These are phyloP conservation scores for Standfussiana lucernea DNA, from an alignment of 2,888 invertebrate genomes.

Conservation along the genomic window DNA sequence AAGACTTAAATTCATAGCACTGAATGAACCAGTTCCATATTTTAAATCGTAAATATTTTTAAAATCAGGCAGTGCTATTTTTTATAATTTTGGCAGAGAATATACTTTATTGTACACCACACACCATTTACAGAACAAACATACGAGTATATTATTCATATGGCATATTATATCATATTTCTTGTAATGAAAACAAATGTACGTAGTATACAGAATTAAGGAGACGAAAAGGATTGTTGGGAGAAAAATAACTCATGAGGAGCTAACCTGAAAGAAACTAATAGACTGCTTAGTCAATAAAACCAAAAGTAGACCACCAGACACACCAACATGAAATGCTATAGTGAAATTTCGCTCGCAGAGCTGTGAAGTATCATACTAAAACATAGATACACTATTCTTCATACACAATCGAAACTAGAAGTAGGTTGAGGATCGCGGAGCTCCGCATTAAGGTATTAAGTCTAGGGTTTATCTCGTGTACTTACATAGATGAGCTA, in stretches of 20 bases:
- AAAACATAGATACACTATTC: background rate
- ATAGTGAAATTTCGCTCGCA: background rate
- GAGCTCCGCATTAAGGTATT: constrained; percentile 26
- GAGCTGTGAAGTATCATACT: background rate
- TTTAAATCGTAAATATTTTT: background rate
- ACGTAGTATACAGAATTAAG: background rate
- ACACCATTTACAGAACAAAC: no score
- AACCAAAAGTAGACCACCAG: background rate
- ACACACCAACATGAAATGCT: background rate
- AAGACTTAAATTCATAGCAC: background rate
- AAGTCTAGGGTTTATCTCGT: constrained; percentile 18
- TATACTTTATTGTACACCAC: no score
- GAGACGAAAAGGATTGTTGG: background rate
- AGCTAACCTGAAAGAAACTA: background rate
- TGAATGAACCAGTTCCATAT: constrained; percentile 3
- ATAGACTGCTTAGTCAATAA: background rate
- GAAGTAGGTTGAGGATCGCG: constrained; percentile 23
- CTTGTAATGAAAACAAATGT: background rate
- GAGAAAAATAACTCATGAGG: background rate
- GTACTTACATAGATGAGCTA: constrained; percentile 5
- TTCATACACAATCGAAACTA: background rate
- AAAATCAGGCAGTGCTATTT: background rate
- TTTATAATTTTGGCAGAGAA: background rate
- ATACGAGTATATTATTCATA: no score
- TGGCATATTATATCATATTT: background rate